phyloP scores from a whole-genome alignment of 2,797 vertebrate genomes.

The Eospalax fontanierii region DNA sequence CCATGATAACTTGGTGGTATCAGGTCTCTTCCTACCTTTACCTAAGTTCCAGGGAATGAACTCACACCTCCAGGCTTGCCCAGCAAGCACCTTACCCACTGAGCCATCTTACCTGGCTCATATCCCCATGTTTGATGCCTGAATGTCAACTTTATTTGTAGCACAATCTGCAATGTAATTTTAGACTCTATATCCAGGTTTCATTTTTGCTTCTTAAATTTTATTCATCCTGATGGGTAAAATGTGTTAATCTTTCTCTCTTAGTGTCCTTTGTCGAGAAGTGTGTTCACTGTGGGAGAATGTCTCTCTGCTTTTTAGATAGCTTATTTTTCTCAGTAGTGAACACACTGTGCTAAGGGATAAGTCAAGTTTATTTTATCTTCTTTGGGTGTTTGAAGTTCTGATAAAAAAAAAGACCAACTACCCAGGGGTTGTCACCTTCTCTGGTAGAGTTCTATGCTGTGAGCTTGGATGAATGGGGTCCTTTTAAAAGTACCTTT shows the following conservation, averaged over 20 bases:
- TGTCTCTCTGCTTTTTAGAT: slow-evolving; percentile 52
- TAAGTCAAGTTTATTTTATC: slow-evolving; percentile 76
- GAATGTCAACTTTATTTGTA: not conserved
- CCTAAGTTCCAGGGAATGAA: not conserved
- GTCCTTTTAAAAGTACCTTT: slow-evolving; percentile 56
- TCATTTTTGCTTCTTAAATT: slow-evolving; percentile 40
- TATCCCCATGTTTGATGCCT: not conserved
- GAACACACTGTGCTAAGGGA: slow-evolving; percentile 59
- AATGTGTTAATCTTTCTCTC: slow-evolving; percentile 74
- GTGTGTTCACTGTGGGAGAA: slow-evolving; percentile 44
- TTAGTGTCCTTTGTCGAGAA: slow-evolving; percentile 72
- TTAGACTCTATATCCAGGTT: not conserved
- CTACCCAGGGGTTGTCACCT: slow-evolving; percentile 44
- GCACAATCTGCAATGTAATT: not conserved
- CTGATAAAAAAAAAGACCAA: slow-evolving; percentile 68
- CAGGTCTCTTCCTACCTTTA: not conserved
- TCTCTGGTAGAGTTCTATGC: slow-evolving; percentile 54
- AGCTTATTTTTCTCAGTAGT: slow-evolving; percentile 59
- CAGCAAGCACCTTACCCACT: not conserved
- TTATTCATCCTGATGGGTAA: slow-evolving; percentile 42
- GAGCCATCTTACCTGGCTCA: not conserved
- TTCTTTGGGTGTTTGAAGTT: slow-evolving; percentile 77
- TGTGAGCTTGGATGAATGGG: slow-evolving; percentile 64
- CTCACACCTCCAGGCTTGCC: not conserved
- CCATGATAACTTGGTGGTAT: not conserved